Conservation (phyloP, 2,888 invertebrate genomes). For the Dromius quadrimaculatus region DNA sequence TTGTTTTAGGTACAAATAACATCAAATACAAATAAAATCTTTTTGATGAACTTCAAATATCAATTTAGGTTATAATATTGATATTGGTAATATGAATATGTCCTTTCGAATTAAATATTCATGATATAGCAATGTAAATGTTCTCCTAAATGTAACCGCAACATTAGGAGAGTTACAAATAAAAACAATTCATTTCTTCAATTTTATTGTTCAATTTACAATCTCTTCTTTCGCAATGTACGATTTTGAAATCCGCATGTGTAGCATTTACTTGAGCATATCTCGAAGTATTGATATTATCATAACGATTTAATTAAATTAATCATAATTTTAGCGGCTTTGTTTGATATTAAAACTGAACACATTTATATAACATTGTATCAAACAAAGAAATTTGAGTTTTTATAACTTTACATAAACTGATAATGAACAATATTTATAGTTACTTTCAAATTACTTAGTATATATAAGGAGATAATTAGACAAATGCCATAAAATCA, state of each 20-base stretch:
- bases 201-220: neutral
- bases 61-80: too few species aligned
- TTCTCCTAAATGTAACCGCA: too few species aligned
- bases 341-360: neutral
- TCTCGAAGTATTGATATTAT: conserved; percentile 3
- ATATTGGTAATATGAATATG: too few species aligned
- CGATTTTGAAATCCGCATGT: conserved; percentile 11
- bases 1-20: too few species aligned
- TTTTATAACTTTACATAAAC: neutral
- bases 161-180: too few species aligned
- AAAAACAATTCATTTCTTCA: too few species aligned
- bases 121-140: too few species aligned
- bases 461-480: conserved; percentile 19
- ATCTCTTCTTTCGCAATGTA: conserved; percentile 14
- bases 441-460: conserved; percentile 27
- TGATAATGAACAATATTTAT: conserved; percentile 28
- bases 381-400: neutral
- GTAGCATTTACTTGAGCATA: neutral
- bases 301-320: conserved; percentile 11
- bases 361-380: conserved; percentile 19
- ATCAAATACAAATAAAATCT: too few species aligned
- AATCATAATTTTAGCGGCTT: neutral
- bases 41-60: too few species aligned
- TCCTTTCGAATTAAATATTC: too few species aligned
- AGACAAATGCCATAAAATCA: conserved; percentile 5